A percentile compares a stretch with the other conserved stretches of the same genome.
phyloP scores from a whole-genome alignment of 2,888 invertebrate genomes.

The Emmelina monodactyla region DNA sequence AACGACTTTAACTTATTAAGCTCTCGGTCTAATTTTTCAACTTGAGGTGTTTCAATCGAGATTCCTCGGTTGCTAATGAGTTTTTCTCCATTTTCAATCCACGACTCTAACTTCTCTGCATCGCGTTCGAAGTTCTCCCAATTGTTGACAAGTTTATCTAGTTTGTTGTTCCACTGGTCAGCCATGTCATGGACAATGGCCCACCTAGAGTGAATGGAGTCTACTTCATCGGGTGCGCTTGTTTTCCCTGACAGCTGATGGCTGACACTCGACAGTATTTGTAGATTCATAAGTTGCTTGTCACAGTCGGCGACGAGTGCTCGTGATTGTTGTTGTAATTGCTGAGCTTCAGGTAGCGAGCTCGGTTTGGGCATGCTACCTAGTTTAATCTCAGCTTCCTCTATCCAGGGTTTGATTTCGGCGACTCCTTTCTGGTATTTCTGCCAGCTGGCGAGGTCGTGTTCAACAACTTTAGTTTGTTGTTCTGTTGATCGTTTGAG shows the following conservation, averaged over 20 bases:
- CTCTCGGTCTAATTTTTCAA: constrained; percentile 79
- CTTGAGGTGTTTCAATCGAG: constrained; percentile 73
- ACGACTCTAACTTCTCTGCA: constrained; percentile 77
- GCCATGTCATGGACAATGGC: constrained; percentile 83
- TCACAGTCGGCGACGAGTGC: constrained; percentile 81
- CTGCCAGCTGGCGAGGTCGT: constrained; percentile 85
- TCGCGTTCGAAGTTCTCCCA: constrained; percentile 86
- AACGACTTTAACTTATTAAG: constrained; percentile 79
- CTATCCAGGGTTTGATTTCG: constrained; percentile 87
- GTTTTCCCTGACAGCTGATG: constrained; percentile 79
- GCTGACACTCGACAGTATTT: constrained; percentile 76
- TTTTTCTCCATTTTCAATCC: constrained; percentile 76
- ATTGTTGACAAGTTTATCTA: constrained; percentile 78
- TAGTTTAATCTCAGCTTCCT: constrained; percentile 84
- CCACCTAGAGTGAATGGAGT: constrained; percentile 84
- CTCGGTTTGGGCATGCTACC: constrained; percentile 77
- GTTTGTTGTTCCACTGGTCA: constrained; percentile 77
- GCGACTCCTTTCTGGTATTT: constrained; percentile 81
- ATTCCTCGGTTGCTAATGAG: constrained; percentile 64
- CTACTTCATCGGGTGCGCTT: constrained; percentile 83
- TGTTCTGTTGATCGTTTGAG: constrained; percentile 79
- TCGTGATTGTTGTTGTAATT: constrained; percentile 75
- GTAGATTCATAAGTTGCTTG: constrained; percentile 76
- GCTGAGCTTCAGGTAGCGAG: constrained; percentile 81
- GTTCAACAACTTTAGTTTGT: constrained; percentile 77